Percentiles rank a stretch among this genome's conserved stretches.
phyloP scores from a whole-genome alignment of 2,888 invertebrate species.

The Hypselothyrea guttata region DNA sequence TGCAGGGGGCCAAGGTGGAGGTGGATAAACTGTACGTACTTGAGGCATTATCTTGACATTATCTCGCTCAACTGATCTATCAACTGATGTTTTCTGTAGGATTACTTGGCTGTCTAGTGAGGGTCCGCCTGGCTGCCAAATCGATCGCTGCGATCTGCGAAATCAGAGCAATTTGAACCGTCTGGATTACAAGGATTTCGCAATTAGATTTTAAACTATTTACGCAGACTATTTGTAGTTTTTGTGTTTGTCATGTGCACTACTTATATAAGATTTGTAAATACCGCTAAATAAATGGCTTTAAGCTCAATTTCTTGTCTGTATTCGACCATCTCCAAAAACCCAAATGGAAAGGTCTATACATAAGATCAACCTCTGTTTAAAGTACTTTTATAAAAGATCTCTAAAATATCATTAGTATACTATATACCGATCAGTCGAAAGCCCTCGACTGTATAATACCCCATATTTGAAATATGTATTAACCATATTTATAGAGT shows the following conservation, averaged over 20 bases:
- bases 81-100: conserved; percentile 83
- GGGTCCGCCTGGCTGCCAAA: conserved; percentile 92
- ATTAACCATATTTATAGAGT: too few relatives aligned
- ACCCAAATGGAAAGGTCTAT: too few relatives aligned
- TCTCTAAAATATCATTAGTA: too few relatives aligned
- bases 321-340: too few relatives aligned
- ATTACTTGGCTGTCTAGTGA: conserved; percentile 90
- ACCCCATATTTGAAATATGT: too few relatives aligned
- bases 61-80: too few relatives aligned
- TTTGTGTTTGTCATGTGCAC: conserved; percentile 63
- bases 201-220: conserved; percentile 88
- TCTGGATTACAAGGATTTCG: conserved; percentile 88
- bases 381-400: too few relatives aligned
- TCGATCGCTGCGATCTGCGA: conserved; percentile 90
- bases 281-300: conserved; percentile 49
- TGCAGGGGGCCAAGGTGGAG: conserved; percentile 91
- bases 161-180: conserved; percentile 90
- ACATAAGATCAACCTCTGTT: too few relatives aligned
- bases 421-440: too few relatives aligned
- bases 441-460: too few relatives aligned
- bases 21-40: conserved; percentile 92
- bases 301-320: too few relatives aligned
- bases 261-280: conserved; percentile 65
- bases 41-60: neutral
- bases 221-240: conserved; percentile 22